These are phyloP conservation scores for Botia kubotai DNA, from an alignment of 2,797 vertebrate genomes.

Conservation along the genomic window DNA sequence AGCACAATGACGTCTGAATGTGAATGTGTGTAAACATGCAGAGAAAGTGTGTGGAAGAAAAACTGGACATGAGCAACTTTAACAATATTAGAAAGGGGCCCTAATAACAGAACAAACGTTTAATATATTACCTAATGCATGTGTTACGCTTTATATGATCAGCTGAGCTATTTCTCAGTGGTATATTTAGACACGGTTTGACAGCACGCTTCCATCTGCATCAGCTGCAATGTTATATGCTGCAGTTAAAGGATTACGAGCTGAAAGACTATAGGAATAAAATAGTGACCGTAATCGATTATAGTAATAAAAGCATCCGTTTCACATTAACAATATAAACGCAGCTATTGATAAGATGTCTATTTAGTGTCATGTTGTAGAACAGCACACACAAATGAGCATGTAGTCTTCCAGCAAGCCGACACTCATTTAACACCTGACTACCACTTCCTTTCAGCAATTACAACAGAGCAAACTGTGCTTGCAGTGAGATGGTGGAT, in stretches of 20 bases:
- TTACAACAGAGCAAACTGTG: slow-evolving; percentile 9
- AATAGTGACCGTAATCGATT: too few relatives aligned
- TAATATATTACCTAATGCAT: background rate
- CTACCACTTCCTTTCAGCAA: background rate
- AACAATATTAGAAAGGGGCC: background rate
- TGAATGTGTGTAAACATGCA: slow-evolving; percentile 47
- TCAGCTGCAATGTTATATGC: slow-evolving; percentile 59
- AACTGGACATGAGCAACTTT: background rate
- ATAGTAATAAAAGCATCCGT: slow-evolving; percentile 31
- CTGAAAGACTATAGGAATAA: slow-evolving; percentile 48
- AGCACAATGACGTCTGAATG: slow-evolving; percentile 52
- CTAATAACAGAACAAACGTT: background rate
- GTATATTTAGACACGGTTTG: slow-evolving; percentile 22
- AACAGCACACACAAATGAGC: background rate
- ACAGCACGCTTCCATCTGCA: slow-evolving; percentile 60
- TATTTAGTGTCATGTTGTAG: background rate
- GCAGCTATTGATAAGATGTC: background rate
- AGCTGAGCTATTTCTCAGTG: slow-evolving; percentile 7
- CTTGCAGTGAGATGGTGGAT: slow-evolving; percentile 4
- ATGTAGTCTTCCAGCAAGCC: background rate
- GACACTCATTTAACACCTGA: slow-evolving; percentile 6
- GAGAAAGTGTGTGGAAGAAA: background rate
- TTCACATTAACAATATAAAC: slow-evolving; percentile 32
- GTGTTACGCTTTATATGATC: background rate
- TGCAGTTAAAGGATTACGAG: slow-evolving; percentile 61